phyloP scores from a whole-genome alignment of 2,113 vertebrate genomes.

The Zosterops japonicus region DNA sequence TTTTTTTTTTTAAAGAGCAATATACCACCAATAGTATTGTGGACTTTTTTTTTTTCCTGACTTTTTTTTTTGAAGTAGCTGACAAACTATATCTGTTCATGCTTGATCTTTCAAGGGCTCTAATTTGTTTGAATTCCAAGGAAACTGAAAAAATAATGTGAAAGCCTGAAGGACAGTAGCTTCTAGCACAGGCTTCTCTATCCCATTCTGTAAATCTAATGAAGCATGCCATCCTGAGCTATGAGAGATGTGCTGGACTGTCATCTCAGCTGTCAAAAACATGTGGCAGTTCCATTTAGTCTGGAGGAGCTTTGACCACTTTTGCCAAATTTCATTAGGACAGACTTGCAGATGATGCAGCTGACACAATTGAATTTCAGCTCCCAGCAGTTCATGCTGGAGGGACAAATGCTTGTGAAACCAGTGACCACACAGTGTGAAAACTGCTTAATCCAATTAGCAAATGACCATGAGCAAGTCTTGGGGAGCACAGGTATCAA shows the following conservation, averaged over 20 bases:
- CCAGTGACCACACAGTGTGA: background rate
- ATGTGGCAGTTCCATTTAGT: background rate
- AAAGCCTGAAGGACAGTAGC: slow-evolving; percentile 4
- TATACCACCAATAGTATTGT: background rate
- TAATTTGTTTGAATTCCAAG: background rate
- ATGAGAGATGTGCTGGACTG: background rate
- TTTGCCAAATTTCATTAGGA: slow-evolving; percentile 25
- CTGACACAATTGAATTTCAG: background rate
- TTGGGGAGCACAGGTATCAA: background rate
- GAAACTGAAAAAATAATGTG: background rate
- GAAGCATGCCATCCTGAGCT: background rate
- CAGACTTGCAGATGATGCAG: background rate
- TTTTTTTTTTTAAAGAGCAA: background rate
- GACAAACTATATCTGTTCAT: background rate
- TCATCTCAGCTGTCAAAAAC: slow-evolving; percentile 15
- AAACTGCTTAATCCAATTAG: background rate
- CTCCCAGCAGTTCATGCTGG: fast-evolving
- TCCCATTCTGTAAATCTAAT: slow-evolving; percentile 11
- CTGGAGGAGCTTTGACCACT: background rate
- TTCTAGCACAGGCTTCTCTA: background rate
- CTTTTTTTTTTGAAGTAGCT: background rate
- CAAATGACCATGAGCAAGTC: background rate
- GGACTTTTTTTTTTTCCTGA: background rate
- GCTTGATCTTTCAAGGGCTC: slow-evolving; percentile 6
- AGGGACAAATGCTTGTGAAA: background rate